Base-by-base conservation (phyloP, 2,888 invertebrate genomes). In the Flabesymbios commensalis region DNA sequence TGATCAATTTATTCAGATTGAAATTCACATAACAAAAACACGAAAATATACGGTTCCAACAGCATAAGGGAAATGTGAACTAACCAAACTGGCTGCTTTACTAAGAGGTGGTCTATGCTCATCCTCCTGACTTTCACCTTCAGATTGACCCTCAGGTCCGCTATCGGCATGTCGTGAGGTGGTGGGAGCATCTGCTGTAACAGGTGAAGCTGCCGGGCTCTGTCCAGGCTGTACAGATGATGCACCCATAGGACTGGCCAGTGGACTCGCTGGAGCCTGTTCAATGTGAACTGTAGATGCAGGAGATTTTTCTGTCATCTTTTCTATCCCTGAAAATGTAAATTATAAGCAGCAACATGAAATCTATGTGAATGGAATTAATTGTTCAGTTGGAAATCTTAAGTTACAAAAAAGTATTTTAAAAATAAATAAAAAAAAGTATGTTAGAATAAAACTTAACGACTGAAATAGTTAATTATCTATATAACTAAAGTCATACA, bases 241-340 rank as follows among this genome's bases (percentile, higher is more conserved):
- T 5, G 63, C 45, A n/a, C 57, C 63, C 31, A 49, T 31, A 19
- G 31, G 51, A n/a, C 19, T 55, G 4, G 76, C 78, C 22, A 77
- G 65, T 51, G 77, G 77, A 60, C 75, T 72, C 61, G 74, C 63
- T 4, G 75, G 69, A 28, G 73, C 71, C 36, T 68, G 66, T 28
- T 73, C 72, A 5, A 70, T 70, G 67, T 75, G 77, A 1, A 65
- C 72, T 26, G 75, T 92, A 85, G 95, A 94, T 0, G 96, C 95
- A 0, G 92, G 92, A 78, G 94, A 93, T 61, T 91, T 88, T 82
- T 97, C 97, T 3, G 98, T 98, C 92, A 96, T 96, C 71, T 91
- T 90, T 56, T 90, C 90, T 69, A 94, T 90, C 22, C 89, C 90
- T 88, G 54, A 0, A 24, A 49, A 61, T 17, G 28, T 24, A 24